These are phyloP conservation scores for Andrena bucephala DNA, from an alignment of 2,888 invertebrate genomes.

Conservation along the genomic window DNA sequence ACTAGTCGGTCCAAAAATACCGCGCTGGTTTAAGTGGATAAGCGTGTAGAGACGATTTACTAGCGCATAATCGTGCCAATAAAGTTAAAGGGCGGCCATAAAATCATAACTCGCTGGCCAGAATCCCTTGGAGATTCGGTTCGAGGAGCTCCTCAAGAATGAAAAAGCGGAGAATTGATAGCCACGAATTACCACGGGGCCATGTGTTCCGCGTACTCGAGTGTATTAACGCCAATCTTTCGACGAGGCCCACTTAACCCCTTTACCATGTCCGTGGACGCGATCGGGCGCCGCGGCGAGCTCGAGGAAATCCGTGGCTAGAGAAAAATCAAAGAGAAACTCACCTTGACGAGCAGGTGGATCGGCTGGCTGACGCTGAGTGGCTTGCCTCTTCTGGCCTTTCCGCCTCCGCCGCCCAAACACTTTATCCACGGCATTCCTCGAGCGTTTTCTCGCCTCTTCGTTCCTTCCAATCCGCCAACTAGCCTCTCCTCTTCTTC, in stretches of 20 bases:
- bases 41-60: constrained; percentile 26
- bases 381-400: constrained; percentile 82
- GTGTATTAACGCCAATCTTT: constrained; percentile 9
- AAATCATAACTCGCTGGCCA: constrained; percentile 32
- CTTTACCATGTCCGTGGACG: neutral
- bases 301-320: constrained; percentile 10
- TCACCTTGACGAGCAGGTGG: constrained; percentile 84
- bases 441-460: constrained; percentile 71
- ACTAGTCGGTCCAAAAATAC: constrained; percentile 36
- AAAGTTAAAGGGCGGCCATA: constrained; percentile 34
- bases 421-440: constrained; percentile 85
- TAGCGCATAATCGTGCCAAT: constrained; percentile 32
- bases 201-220: constrained; percentile 50
- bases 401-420: constrained; percentile 82
- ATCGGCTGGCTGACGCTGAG: constrained; percentile 84
- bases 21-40: constrained; percentile 25
- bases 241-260: constrained; percentile 14
- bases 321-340: constrained; percentile 37
- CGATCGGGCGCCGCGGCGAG: neutral
- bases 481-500: constrained; percentile 29
- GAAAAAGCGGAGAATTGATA: constrained; percentile 39
- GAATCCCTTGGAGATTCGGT: constrained; percentile 32
- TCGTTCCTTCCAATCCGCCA: constrained; percentile 59
- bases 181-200: constrained; percentile 45
- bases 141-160: constrained; percentile 47